These are phyloP conservation scores for Haemorhous mexicanus DNA, from an alignment of 2,113 vertebrate species.

Conservation along the genomic window DNA sequence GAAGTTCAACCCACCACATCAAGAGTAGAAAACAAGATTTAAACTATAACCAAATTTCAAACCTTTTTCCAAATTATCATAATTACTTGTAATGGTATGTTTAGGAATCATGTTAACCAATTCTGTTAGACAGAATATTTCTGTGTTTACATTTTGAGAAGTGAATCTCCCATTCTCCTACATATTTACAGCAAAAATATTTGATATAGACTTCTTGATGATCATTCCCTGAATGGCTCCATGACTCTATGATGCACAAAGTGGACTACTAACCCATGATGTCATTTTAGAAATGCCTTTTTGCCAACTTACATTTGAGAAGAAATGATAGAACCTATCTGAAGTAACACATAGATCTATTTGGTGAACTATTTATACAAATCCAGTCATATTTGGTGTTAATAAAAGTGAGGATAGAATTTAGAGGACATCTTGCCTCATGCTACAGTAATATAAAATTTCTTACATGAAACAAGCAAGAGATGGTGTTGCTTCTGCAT, in stretches of 20 bases:
- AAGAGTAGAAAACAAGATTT: not conserved
- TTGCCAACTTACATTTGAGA: not conserved
- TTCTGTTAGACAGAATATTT: not conserved
- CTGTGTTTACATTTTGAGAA: not conserved
- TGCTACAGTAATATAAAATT: not conserved
- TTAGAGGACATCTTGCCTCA: not conserved
- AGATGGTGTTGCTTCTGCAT: not conserved
- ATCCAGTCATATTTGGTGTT: not conserved
- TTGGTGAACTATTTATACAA: not conserved
- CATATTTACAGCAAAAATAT: not conserved
- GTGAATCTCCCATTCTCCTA: not conserved
- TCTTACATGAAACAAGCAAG: not conserved
- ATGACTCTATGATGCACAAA: not conserved
- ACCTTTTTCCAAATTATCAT: not conserved
- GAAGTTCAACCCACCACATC: not conserved
- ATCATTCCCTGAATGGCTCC: not conserved
- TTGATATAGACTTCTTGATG: not conserved
- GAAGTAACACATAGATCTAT: not conserved
- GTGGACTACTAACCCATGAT: not conserved
- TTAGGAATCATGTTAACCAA: not conserved
- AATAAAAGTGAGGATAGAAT: not conserved
- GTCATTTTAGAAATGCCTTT: not conserved
- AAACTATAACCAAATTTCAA: not conserved
- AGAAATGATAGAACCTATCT: not conserved
- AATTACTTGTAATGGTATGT: not conserved